These are phyloP conservation scores for Diploptera punctata DNA, from an alignment of 2,888 invertebrate genomes.

Conservation along the genomic window DNA sequence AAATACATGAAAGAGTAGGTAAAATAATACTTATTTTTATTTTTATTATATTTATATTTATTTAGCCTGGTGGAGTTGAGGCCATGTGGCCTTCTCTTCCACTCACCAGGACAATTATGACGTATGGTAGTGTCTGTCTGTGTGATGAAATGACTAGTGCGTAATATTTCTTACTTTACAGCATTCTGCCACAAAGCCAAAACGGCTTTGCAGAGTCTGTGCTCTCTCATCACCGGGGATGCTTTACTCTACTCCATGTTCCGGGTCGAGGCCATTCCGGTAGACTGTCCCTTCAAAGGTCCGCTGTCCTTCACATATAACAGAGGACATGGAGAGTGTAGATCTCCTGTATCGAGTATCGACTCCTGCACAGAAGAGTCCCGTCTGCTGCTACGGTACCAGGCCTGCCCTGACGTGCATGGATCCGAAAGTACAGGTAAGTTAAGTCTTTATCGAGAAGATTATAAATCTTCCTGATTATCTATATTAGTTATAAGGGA, in stretches of 20 bases:
- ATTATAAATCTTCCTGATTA: too few relatives aligned
- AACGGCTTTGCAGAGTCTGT: conserved; percentile 79
- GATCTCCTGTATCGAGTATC: conserved; percentile 87
- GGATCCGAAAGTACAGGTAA: conserved; percentile 91
- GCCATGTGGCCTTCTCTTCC: too few relatives aligned
- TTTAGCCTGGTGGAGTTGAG: too few relatives aligned
- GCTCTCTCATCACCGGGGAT: conserved; percentile 88
- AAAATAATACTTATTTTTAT: too few relatives aligned
- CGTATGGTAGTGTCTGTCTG: too few relatives aligned
- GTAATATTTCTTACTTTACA: too few relatives aligned
- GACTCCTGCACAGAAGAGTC: conserved; percentile 95
- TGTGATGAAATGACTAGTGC: too few relatives aligned
- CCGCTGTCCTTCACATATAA: conserved; percentile 94
- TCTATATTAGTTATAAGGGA: too few relatives aligned
- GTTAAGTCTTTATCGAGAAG: too few relatives aligned
- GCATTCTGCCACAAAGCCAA: conserved; percentile 73
- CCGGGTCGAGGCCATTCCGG: conserved; percentile 84
- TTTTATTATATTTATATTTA: too few relatives aligned
- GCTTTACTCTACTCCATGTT: conserved; percentile 90
- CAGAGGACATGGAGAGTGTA: conserved; percentile 89
- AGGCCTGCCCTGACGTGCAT: conserved; percentile 91
- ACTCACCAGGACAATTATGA: too few relatives aligned
- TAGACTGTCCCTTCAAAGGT: conserved; percentile 87
- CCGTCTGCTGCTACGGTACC: conserved; percentile 86
- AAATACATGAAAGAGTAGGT: too few relatives aligned